Conservation (phyloP, 2,888 invertebrate species). For the Scotopteryx bipunctaria region DNA sequence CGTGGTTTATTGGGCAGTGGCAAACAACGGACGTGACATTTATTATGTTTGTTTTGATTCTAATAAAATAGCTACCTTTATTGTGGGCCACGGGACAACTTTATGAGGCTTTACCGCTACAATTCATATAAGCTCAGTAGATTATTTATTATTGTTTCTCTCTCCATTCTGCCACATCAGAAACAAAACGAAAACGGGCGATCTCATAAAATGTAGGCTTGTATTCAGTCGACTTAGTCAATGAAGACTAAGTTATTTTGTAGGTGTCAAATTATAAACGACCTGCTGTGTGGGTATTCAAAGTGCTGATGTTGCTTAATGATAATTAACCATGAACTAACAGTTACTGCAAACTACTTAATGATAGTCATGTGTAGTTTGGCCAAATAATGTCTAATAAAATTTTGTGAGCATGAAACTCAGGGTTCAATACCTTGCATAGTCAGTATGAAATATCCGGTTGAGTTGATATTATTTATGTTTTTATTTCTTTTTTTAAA, state of each 20-base stretch:
- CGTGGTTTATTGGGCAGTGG: conserved; percentile 17
- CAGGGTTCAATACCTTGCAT: not conserved
- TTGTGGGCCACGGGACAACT: not conserved
- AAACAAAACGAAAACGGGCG: conserved; percentile 12
- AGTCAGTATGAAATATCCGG: not conserved
- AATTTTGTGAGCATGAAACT: not conserved
- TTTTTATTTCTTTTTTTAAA: conserved; percentile 44
- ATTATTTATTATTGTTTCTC: conserved; percentile 14
- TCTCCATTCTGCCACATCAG: not conserved
- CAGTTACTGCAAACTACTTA: not conserved
- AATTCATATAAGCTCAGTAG: conserved; percentile 15
- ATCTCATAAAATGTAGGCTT: conserved; percentile 10
- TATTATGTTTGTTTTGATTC: conserved; percentile 16
- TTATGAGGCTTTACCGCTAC: conserved; percentile 7
- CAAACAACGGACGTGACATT: conserved; percentile 17
- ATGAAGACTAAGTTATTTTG: conserved; percentile 3
- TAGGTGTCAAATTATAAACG: not conserved
- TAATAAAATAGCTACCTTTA: conserved; percentile 7
- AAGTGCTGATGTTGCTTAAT: conserved; percentile 6
- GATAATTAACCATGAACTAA: conserved; percentile 4
- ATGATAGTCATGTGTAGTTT: not conserved
- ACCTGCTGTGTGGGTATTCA: not conserved
- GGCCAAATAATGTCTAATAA: not conserved
- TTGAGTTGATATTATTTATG: not conserved
- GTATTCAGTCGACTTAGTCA: no score